Evolutionary conservation across 2,888 invertebrate species (phyloP), one percentile per base, ranked within the genome.

Genomic region (Caenorhabditis wallacei): DNA sequence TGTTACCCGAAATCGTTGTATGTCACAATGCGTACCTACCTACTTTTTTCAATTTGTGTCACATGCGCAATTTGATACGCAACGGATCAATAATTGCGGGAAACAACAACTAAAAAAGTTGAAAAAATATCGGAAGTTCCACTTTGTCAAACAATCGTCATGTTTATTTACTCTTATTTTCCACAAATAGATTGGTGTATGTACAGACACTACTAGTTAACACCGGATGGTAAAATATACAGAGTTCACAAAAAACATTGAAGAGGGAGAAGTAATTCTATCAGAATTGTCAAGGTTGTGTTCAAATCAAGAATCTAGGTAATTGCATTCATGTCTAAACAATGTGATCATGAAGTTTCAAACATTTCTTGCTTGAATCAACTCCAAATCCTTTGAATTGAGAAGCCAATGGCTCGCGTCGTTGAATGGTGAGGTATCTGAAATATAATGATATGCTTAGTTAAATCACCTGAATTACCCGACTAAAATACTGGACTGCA

Each of bases 381-480:
- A 85, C 82, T 7, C 54, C 74, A 57, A 86, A 86, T 54, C 86
- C 86, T 56, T 75, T 79, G 66, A 86, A 86, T 51, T 86, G 86
- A 11, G 82, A 78, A 18, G 71, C 63, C 40, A 86, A 37, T 24
- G 75, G 78, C 64, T 84, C 82, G n/a, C 81, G 78, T 57, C 86
- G 56, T 57, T 86, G 84, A 7, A 63, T 80, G 5, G 78, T 54
- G 1, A 86, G 46, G 35, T 83, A 86, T 24, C 86, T 86, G 68
- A 51, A 84, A 66, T 43, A 11, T 35, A 3, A 10, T 2, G 30
- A 20, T 11, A 18, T 43, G 13, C 7, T 13, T n/a, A 26, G 3
- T 51, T 40, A 1, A 20, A 1, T 18, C 20, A 4, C 22, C n/a
- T n/a, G 20, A 56, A 69, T 57, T 26, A 86, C 86, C 86, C 86